These are phyloP conservation scores for Anarhynchus alexandrinus DNA, from an alignment of 2,113 vertebrate species.

Conservation along the genomic window DNA sequence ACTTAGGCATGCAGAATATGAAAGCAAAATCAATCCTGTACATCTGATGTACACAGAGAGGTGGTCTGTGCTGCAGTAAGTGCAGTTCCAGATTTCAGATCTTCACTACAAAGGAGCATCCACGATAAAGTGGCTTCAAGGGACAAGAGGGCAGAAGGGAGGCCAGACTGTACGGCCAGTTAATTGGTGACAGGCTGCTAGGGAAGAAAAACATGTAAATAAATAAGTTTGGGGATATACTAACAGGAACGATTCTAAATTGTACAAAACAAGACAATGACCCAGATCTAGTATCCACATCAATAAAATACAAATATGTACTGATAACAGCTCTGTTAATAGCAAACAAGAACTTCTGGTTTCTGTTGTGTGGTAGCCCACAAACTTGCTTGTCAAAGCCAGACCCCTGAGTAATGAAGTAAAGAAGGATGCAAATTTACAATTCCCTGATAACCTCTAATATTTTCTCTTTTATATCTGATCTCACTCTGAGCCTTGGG, in stretches of 20 bases:
- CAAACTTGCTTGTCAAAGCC: not conserved
- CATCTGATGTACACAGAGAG: slow-evolving; percentile 41
- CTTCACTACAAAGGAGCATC: slow-evolving; percentile 68
- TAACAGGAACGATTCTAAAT: slow-evolving; percentile 39
- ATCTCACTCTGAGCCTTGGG: not conserved
- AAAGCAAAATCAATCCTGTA: slow-evolving; percentile 59
- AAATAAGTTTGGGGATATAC: slow-evolving; percentile 53
- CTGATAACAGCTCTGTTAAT: not conserved
- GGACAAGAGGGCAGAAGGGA: slow-evolving; percentile 63
- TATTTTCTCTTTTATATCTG: not conserved
- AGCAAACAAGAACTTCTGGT: not conserved
- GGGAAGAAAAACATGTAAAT: slow-evolving; percentile 62
- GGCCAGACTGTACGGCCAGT: slow-evolving; percentile 55
- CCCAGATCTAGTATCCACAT: not conserved
- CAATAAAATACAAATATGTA: not conserved
- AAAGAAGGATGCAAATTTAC: not conserved
- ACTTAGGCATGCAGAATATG: slow-evolving; percentile 41
- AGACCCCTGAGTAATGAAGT: not conserved
- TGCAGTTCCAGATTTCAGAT: slow-evolving; percentile 66
- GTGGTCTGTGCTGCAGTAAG: slow-evolving; percentile 66
- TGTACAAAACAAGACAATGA: slow-evolving; percentile 47
- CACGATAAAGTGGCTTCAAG: slow-evolving; percentile 58
- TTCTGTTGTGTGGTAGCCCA: not conserved
- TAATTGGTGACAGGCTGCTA: slow-evolving; percentile 68
- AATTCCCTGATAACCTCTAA: not conserved